Base-by-base conservation (phyloP, 2,888 invertebrate species). In the Microdon myrmicae region DNA sequence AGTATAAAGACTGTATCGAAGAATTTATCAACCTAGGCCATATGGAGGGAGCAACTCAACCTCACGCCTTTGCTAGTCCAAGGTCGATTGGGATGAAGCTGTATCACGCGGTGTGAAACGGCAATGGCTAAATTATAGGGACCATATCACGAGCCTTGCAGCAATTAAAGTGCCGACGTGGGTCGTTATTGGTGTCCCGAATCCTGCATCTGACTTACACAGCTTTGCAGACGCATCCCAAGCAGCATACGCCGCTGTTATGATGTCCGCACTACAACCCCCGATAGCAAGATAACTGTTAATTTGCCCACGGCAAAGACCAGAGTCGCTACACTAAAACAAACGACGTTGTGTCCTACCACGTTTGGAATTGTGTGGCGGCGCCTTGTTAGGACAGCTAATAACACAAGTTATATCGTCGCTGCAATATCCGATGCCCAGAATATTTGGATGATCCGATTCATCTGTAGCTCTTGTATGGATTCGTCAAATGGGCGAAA, bases 401-500 rank as follows among this genome's bases (percentile, higher is more conserved):
- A 10, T 28, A 7, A 10, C 6, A 12, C 31, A 31, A 4, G 9
- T 26, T 5, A 39, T 25, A 13, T 10, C 26, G n/a, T n/a, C 9
- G 3, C 2, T 53, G 6, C 7, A 29, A 3, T 3, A 12, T 2
- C 7, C 17, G 4, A 25, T 44, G 1, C 22, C 31, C 7, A 16
- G 38, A 23, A n/a, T 44, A 13, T 53, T 10, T 12, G 53, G 53
- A 25, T 53, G 44, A 31, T 44, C 44, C 7, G 37, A 53, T n/a
- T 53, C 44, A 9, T 31, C 9, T 6, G 29, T 53, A 4, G 44
- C 53, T 2, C 12, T 44, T 3, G 44, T 44, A 6, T 53, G 44
- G 44, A 53, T 53, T 12, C 44, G 53, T 1, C 44, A 44, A 53
- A 31, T n/a, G n/a, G n/a, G n/a, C n/a, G n/a, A n/a, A n/a, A n/a